These are phyloP conservation scores for Scelioninae gen. 2 DNA, from an alignment of 2,888 invertebrate species.

Conservation along the genomic window DNA sequence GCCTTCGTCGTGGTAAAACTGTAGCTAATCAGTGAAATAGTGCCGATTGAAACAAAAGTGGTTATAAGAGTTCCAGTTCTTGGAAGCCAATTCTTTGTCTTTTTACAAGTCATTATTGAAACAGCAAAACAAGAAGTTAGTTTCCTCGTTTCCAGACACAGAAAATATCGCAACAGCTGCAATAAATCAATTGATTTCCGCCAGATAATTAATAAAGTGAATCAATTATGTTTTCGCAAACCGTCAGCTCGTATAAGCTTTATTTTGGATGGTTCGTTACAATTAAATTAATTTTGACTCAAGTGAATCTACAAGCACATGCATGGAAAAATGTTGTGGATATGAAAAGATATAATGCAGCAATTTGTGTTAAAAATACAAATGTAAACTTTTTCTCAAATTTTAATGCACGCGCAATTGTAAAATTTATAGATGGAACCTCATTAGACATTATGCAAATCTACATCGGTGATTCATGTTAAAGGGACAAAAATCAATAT, in stretches of 20 bases:
- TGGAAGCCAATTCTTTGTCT: constrained; percentile 3
- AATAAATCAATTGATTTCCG: constrained; percentile 24
- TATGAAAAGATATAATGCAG: too few species aligned
- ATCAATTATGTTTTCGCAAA: constrained; percentile 27
- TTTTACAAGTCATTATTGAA: constrained; percentile 19
- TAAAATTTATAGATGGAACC: too few species aligned
- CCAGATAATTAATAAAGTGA: constrained; percentile 8
- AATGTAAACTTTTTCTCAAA: too few species aligned
- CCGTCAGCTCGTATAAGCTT: too few species aligned
- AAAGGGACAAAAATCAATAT: constrained; percentile 30
- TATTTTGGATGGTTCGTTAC: too few species aligned
- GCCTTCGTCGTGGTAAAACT: too few species aligned
- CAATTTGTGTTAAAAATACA: too few species aligned
- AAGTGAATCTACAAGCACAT: too few species aligned
- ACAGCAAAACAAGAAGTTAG: constrained; percentile 14
- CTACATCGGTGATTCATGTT: constrained; percentile 20
- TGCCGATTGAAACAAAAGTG: background rate
- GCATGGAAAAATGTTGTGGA: too few species aligned
- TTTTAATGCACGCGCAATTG: too few species aligned
- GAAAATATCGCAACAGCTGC: constrained; percentile 17
- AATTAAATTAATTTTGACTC: too few species aligned
- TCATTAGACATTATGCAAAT: too few species aligned
- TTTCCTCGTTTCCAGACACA: constrained; percentile 26
- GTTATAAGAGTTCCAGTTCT: constrained; percentile 13
- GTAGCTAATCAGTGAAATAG: constrained; percentile 26